Evolutionary conservation across 2,888 invertebrate genomes (phyloP), one percentile per base, ranked within the genome.

Genomic region (Eulithis prunata): DNA sequence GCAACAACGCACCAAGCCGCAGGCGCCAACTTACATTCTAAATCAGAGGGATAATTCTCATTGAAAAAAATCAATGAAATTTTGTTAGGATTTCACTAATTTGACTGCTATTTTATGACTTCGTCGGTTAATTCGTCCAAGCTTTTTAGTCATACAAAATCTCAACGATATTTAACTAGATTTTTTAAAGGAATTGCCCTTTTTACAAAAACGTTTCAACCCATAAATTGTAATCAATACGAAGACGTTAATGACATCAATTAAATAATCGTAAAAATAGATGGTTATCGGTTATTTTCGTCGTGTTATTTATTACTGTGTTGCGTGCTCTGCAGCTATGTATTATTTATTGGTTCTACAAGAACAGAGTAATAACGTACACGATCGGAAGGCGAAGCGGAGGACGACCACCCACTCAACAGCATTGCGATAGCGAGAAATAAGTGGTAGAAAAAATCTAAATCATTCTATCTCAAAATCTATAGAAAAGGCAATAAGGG

Each of bases 191-290:
- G 32, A 32, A 32, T 6, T 32, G 6, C 32, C 6, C 32, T 73
- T 76, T 70, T 66, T 69, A 70, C 58, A 58, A 62, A 68, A 79
- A 68, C 61, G 51, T 71, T 71, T 58, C 70, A 54, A 71, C 69
- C 69, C 74, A 89, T 89, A 88, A 89, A 89, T 89, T 76, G 85
- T 86, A 86, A 88, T 88, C 84, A 86, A 85, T 85, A 83, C 77
- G 64, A 60, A 71, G 81, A 83, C 83, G 71, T 81, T 88, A 88
- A 87, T 86, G 85, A 83, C 77, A 80, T 78, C 88, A 85, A 89
- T 90, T 88, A 88, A 88, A 88, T 83, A 81, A 84, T 84, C 82
- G 78, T 88, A 83, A 85, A 85, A 82, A 81, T 78, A 74, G 77
- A 78, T 82, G 75, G 68, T 77, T 78, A 80, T 81, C 79, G 69